Percentiles rank a stretch among this genome's conserved stretches.
Evolutionary conservation across 2,888 invertebrate species (phyloP).

Genomic region (Tenodera sinensis): DNA sequence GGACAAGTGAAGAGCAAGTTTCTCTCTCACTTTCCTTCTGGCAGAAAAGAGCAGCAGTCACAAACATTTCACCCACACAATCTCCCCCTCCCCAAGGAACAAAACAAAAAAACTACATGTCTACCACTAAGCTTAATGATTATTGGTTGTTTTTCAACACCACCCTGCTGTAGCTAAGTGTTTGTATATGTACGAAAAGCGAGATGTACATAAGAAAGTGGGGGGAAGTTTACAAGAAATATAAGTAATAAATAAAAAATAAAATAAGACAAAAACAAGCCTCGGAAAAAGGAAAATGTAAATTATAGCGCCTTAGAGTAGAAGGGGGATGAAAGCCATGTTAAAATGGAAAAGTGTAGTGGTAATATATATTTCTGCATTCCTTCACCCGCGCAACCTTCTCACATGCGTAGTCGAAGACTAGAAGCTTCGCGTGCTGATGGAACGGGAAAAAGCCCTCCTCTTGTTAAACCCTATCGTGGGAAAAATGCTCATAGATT

Average conservation of each 20-base stretch:
- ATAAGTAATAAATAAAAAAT: slow-evolving; percentile 13
- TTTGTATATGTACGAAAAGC: neutral
- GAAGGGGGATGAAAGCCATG: neutral
- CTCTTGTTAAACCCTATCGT: slow-evolving; percentile 7
- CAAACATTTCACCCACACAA: neutral
- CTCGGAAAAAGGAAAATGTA: slow-evolving; percentile 22
- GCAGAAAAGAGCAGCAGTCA: neutral
- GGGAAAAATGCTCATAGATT: slow-evolving; percentile 17
- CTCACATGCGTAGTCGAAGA: neutral
- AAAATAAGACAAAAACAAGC: neutral
- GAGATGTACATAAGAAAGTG: neutral
- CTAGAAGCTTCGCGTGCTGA: neutral
- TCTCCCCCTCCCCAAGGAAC: slow-evolving; percentile 1
- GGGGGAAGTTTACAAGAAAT: neutral
- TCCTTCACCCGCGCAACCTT: neutral
- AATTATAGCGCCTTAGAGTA: slow-evolving; percentile 25
- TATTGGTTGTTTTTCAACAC: slow-evolving; percentile 25
- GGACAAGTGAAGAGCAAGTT: neutral
- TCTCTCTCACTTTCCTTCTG: neutral
- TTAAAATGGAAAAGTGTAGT: slow-evolving; percentile 15
- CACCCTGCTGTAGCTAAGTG: slow-evolving; percentile 1
- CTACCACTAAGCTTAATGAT: slow-evolving; percentile 15
- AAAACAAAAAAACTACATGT: neutral
- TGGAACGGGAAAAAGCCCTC: neutral
- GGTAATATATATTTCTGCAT: slow-evolving; percentile 19